phyloP scores from a whole-genome alignment of 2,888 invertebrate species.

The Ennomos quercinarius region DNA sequence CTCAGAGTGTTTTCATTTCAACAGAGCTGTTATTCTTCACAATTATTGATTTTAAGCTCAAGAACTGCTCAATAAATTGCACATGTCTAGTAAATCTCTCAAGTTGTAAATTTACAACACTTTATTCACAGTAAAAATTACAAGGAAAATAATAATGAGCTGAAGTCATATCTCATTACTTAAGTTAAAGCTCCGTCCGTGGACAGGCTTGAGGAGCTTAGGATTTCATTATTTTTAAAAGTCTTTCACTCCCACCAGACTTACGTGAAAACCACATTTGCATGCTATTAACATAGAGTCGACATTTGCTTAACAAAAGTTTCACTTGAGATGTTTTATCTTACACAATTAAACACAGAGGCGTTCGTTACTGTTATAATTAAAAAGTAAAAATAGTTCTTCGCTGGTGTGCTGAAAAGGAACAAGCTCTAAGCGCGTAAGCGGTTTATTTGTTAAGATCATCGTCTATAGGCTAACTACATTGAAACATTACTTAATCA shows the following conservation, averaged over 20 bases:
- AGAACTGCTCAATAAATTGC: conserved; percentile 47
- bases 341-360: conserved; percentile 19
- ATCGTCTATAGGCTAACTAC: background rate
- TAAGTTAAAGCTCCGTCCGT: conserved; percentile 41
- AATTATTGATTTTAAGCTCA: conserved; percentile 28
- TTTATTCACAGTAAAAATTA: conserved; percentile 66
- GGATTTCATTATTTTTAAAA: conserved; percentile 12
- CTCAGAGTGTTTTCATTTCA: conserved; percentile 3
- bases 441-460: background rate
- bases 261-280: conserved; percentile 4
- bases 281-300: background rate
- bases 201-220: conserved; percentile 33
- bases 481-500: background rate
- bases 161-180: conserved; percentile 77
- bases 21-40: conserved; percentile 19
- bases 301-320: background rate
- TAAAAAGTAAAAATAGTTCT: conserved; percentile 39
- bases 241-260: background rate
- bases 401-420: conserved; percentile 57
- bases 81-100: conserved; percentile 65
- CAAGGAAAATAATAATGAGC: conserved; percentile 72
- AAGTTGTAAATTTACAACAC: conserved; percentile 66
- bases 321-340: conserved; percentile 15
- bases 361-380: conserved; percentile 38
- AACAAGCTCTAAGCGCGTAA: conserved; percentile 27